Evolutionary conservation across 2,113 vertebrate species (phyloP), one percentile per base, ranked within the genome.

Genomic region (Paralichthys olivaceus): DNA sequence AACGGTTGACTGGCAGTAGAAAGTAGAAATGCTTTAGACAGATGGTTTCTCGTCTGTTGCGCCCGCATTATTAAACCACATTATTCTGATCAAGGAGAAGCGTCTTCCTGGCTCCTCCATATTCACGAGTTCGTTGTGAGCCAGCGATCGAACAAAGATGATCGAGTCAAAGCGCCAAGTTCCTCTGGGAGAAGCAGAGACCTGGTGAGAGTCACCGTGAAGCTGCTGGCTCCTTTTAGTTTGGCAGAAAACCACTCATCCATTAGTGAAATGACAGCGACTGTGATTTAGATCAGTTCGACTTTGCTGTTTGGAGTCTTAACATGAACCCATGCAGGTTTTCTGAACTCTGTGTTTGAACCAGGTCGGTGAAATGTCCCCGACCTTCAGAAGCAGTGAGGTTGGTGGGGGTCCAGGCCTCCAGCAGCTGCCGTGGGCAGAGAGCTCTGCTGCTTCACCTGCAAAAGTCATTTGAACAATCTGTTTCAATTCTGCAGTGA

Each of bases 31-130:
- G 32, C 25, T 70, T 84, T 70, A 0, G 8, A 60, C 72, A 79
- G 72, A 81, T 76, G 69, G 37, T 73, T 77, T 67, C 4, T 29
- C 32, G 47, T 79, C 49, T 13, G 54, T 17, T 34, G 26, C 17
- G 14, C 15, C 60, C 47, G 28, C 5, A 14, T n/a, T n/a, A n/a
- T n/a, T n/a, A n/a, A 26, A 72, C 67, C 47, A 3, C 79, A 40
- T 29, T 6, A 12, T 47, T 8, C 34, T 40, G 25, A 82, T 69
- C 53, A 37, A 51, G 63, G 34, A 54, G 55, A 66, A 65, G 61
- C 51, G 20, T 75, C 75, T 59, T 70, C 59, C 54, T 77, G 63
- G 78, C 66, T 63, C 32, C 0, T 0, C 2, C 55, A 5, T 6
- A 8, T 28, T 47, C 11, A 12, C n/a, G 1, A 25, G 32, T 49